Evolutionary conservation across 2,797 vertebrate species (phyloP), one percentile per base, ranked within the genome.

Genomic region (Anolis apletophallus): DNA sequence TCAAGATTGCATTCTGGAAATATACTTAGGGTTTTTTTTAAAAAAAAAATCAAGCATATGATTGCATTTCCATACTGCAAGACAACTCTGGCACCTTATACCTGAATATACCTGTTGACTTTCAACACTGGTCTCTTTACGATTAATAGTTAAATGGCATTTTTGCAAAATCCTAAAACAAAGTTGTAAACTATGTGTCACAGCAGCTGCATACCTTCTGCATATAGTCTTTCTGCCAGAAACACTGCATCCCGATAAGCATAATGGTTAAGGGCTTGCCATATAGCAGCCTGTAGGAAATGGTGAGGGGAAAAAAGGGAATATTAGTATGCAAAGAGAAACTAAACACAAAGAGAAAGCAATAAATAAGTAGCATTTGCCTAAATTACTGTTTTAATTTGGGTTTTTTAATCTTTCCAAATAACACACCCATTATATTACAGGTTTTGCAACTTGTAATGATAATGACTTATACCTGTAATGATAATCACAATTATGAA

Each of bases 241-340:
- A 99, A 99, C 89, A 99, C 98, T 1, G 99, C 99, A 67, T 99
- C 99, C 82, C 98, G 97, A 93, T 98, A 99, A 90, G 99, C 98
- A 86, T 99, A 99, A 96, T 99, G 98, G 96, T 99, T 99, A 94
- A 99, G 97, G 89, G 99, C 99, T 96, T 99, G 98, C 99, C 99
- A 99, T 96, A 99, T 98, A 96, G 99, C 99, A 97, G 98, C 98
- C 98, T 99, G 91, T 55, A 94, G 59, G 9, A 64, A 86, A 67
- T 21, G 54, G 36, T 19, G 23, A 11, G 69, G 46, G 69, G 46
- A 91, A 85, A 68, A 92, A 89, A 61, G 76, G 75, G 64, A 75
- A 85, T 46, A n/a, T 75, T 21, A 79, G 29, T 10, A 52, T 78
- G 54, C 7, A 54, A 74, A 64, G 40, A 29, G 52, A 77, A 8